A percentile compares a stretch with the other conserved stretches of the same genome.
These are phyloP conservation scores for Athene cunicularia DNA, from an alignment of 2,113 vertebrate species.

Conservation along the genomic window DNA sequence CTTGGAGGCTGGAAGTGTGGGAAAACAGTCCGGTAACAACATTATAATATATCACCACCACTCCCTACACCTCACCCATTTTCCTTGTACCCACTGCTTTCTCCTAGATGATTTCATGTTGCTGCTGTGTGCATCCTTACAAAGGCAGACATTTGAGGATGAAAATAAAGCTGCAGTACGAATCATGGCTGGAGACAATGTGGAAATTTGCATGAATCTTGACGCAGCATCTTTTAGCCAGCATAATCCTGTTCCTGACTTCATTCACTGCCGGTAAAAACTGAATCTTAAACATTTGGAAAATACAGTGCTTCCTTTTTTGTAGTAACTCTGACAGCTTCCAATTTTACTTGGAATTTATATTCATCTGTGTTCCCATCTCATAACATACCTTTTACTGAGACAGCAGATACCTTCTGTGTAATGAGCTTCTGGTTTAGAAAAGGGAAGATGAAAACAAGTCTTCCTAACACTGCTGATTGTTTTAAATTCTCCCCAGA, in stretches of 20 bases:
- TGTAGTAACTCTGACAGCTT: background rate
- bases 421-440: background rate
- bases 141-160: conserved; percentile 95
- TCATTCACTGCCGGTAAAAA: conserved; percentile 94
- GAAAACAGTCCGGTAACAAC: background rate
- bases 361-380: background rate
- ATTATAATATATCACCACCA: background rate
- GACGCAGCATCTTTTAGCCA: conserved; percentile 95
- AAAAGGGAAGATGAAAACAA: background rate
- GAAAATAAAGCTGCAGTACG: conserved; percentile 92
- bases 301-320: background rate
- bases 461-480: background rate
- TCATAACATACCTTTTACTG: background rate
- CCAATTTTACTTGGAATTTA: background rate
- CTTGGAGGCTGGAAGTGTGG: background rate
- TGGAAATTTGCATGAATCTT: conserved; percentile 97
- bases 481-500: background rate
- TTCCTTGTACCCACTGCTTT: background rate
- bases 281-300: background rate
- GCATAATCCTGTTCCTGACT: conserved; percentile 97
- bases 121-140: conserved; percentile 92
- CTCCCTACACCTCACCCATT: background rate
- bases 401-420: background rate
- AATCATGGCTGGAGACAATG: conserved; percentile 94
- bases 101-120: conserved; percentile 93